Conservation (phyloP, 2,888 invertebrate species). For the Drosophila basisetae region DNA sequence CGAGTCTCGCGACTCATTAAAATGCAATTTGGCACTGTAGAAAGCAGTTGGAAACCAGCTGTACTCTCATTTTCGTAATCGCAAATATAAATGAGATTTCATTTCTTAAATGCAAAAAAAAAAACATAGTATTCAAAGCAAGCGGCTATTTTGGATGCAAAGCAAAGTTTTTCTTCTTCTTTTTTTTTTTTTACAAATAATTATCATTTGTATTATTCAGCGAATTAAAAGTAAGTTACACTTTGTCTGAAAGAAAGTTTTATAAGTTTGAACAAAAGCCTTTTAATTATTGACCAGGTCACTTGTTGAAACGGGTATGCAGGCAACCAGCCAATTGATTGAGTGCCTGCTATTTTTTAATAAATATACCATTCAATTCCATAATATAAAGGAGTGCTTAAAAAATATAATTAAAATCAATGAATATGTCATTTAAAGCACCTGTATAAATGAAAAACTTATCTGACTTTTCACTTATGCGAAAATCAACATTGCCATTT, state of each 20-base stretch:
- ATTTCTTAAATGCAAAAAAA: conserved; percentile 2
- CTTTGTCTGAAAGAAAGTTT: background rate
- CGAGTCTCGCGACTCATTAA: conserved; percentile 47
- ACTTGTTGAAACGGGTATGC: background rate
- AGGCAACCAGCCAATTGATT: background rate
- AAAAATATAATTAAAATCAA: background rate
- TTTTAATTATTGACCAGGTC: background rate
- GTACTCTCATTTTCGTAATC: conserved; percentile 11
- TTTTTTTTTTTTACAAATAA: background rate
- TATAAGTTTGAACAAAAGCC: background rate
- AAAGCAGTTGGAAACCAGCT: background rate
- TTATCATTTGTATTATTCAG: background rate
- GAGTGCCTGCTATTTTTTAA: background rate
- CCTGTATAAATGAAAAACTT: background rate
- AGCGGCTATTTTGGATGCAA: background rate
- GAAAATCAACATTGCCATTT: background rate
- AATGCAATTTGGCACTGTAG: conserved; percentile 20
- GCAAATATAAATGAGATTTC: background rate
- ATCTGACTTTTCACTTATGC: background rate
- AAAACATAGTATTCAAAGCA: background rate
- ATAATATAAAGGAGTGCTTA: background rate
- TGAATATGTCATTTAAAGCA: background rate
- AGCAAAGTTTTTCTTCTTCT: background rate
- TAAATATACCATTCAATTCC: background rate
- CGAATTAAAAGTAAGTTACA: background rate